Evolutionary conservation across 2,113 vertebrate species (phyloP).

Genomic region (Odobenus rosmarus): DNA sequence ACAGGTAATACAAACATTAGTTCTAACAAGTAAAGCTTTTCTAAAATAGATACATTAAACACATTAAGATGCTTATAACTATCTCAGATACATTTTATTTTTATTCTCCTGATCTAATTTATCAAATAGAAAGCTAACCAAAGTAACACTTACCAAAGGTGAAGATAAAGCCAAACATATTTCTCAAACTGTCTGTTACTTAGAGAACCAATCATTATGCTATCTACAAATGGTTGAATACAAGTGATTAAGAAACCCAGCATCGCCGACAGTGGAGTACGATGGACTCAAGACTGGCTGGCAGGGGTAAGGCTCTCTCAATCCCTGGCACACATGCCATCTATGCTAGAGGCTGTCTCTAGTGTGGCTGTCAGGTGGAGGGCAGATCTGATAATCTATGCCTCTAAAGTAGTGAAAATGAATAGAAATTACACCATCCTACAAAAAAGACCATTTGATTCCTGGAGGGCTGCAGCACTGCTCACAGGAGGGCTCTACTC

Average conservation of each 20-base stretch:
- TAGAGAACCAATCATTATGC: background rate
- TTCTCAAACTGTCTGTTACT: background rate
- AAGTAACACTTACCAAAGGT: slow-evolving; percentile 18
- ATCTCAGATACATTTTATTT: background rate
- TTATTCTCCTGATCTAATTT: background rate
- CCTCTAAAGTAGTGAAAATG: slow-evolving; percentile 2
- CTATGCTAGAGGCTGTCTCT: background rate
- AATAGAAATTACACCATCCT: background rate
- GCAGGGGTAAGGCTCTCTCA: background rate
- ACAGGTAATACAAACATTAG: background rate
- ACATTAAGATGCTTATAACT: background rate
- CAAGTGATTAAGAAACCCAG: background rate
- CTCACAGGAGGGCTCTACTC: background rate
- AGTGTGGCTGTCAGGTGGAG: background rate
- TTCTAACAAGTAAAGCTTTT: background rate
- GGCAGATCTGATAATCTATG: background rate
- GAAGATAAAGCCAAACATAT: background rate
- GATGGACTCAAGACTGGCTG: background rate
- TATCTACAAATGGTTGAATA: background rate
- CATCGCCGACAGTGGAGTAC: background rate
- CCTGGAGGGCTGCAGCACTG: background rate
- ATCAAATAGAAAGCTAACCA: background rate
- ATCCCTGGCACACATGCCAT: background rate
- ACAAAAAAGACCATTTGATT: background rate
- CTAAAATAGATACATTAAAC: background rate